Evolutionary conservation across 2,797 vertebrate species (phyloP), one percentile per base, ranked within the genome.

Genomic region (Pipistrellus pygmaeus): DNA sequence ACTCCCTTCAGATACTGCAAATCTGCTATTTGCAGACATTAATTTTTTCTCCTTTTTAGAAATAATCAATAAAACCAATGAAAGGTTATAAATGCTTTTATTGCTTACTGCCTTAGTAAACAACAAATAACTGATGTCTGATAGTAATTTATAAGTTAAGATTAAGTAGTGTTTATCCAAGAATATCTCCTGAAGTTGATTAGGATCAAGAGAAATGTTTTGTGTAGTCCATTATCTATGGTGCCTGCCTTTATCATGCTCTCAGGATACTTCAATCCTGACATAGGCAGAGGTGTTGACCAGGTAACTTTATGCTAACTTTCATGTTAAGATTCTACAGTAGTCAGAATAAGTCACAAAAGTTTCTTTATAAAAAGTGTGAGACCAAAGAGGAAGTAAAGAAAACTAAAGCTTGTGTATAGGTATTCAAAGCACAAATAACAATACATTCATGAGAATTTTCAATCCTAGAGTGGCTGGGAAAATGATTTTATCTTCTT

Each of bases 401-500:
- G 3, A 53, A 91, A 75, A 75, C 11, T 68, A 46, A 83, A 86
- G 30, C 30, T 78, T 38, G 11, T 51, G 0, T 30, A 27, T 57
- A 90, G 51, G 6, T 90, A 71, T 81, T 94, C 14, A 46, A 94
- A 96, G 86, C 57, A 86, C 15, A 95, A 90, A 72, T 72, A 86
- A 35, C 18, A 95, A 51, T 48, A 91, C 68, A 85, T 89, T 68
- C 27, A 48, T 69, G 35, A 94, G 32, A 78, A 11, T 93, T 48
- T 96, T 55, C 57, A 93, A 7, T 62, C 77, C 51, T 62, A 81
- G 9, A 64, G 30, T 41, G 1, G 12, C 80, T 94, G 87, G 92
- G 48, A 92, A 88, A 94, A 69, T 76, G 20, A 90, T 83, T 89
- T 87, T 87, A 92, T 88, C 94, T 91, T 90, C 41, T 94, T 94